A percentile compares a stretch with the other conserved stretches of the same genome.
These are phyloP conservation scores for Steromphala cineraria DNA, from an alignment of 2,888 invertebrate species.

Conservation along the genomic window DNA sequence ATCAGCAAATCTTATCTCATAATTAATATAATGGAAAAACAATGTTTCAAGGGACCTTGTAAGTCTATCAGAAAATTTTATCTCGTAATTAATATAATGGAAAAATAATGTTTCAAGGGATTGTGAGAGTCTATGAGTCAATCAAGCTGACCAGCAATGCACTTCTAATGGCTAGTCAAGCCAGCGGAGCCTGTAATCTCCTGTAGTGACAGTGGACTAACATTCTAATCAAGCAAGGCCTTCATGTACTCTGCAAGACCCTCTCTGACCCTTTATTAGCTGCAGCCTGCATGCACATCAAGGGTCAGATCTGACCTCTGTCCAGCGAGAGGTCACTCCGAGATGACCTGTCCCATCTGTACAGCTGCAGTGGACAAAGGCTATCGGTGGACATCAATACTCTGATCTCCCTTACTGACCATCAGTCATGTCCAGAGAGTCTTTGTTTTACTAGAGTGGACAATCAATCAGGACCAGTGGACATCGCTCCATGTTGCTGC, in stretches of 20 bases:
- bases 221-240: constrained; percentile 2
- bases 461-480: background rate
- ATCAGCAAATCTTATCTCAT: no score
- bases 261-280: background rate
- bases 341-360: constrained; percentile 10
- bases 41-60: no score
- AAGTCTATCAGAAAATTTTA: no score
- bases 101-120: background rate
- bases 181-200: background rate
- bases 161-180: constrained; percentile 11
- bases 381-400: background rate
- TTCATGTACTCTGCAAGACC: background rate
- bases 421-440: background rate
- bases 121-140: background rate
- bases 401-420: background rate
- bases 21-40: background rate
- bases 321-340: background rate
- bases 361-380: constrained; percentile 11
- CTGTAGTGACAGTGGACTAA: background rate
- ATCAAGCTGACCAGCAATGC: background rate
- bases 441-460: background rate
- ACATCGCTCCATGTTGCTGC: background rate
- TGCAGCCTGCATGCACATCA: no score
- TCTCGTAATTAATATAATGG: background rate
- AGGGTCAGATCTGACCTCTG: background rate